Evolutionary conservation across 2,797 vertebrate species (phyloP).

Genomic region (Falco biarmicus): DNA sequence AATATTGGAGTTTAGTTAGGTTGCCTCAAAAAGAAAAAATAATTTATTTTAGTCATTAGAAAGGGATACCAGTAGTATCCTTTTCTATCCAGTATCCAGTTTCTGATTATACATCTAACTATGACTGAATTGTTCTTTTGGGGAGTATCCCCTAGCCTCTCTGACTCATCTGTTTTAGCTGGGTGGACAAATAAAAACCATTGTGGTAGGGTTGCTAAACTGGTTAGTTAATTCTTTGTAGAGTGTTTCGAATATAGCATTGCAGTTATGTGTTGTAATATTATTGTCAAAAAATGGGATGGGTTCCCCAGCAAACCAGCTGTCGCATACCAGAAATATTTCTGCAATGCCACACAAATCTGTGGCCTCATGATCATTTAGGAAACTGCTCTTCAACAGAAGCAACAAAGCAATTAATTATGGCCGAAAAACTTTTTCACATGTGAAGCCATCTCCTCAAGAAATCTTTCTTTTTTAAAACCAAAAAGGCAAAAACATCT

Average conservation of each 20-base stretch:
- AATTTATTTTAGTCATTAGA: neutral
- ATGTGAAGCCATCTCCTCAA: neutral
- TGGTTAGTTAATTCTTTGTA: neutral
- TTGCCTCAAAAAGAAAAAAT: neutral
- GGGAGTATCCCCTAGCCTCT: neutral
- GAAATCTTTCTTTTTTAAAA: neutral
- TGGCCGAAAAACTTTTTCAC: neutral
- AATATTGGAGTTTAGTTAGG: neutral
- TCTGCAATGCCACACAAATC: neutral
- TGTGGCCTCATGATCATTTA: neutral
- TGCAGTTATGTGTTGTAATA: neutral
- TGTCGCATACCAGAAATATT: neutral
- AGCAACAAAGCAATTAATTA: neutral
- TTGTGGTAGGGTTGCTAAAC: neutral
- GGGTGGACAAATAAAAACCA: neutral
- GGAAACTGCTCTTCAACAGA: neutral
- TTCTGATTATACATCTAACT: neutral
- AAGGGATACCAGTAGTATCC: neutral
- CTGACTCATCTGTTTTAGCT: neutral
- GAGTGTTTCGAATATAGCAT: neutral
- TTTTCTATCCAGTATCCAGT: neutral
- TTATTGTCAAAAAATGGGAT: neutral
- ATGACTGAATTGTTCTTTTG: neutral
- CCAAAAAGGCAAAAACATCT: neutral
- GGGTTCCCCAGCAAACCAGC: neutral